These are phyloP conservation scores for Heliconius erato DNA, from an alignment of 2,888 invertebrate species.

Conservation along the genomic window DNA sequence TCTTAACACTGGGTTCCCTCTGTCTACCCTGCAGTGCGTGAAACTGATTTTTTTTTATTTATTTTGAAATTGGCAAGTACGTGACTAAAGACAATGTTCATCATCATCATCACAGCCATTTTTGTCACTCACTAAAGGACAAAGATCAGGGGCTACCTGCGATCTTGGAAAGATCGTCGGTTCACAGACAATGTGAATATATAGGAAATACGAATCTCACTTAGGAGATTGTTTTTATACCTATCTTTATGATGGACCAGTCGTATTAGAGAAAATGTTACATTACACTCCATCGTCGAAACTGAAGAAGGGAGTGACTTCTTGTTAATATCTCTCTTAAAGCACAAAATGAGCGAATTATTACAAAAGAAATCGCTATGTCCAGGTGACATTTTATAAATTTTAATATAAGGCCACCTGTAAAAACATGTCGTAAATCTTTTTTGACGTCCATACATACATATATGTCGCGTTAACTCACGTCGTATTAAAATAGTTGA, in stretches of 20 bases:
- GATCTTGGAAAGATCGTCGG: no score
- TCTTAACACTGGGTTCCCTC: background rate
- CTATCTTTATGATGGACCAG: background rate
- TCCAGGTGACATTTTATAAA: constrained; percentile 17
- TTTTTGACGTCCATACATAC: constrained; percentile 45
- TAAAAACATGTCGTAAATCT: constrained; percentile 59
- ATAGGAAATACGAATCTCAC: background rate
- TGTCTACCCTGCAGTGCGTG: background rate
- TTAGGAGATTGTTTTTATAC: background rate
- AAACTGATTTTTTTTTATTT: background rate
- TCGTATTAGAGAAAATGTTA: no score
- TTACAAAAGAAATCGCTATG: background rate
- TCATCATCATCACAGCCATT: no score
- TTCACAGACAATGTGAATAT: no score
- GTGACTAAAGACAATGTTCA: no score
- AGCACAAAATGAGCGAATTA: background rate
- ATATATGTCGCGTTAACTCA: constrained; percentile 56
- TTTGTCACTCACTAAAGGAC: no score
- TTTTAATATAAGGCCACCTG: constrained; percentile 59
- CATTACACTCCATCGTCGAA: background rate
- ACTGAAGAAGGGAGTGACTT: background rate
- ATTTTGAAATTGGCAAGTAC: no score
- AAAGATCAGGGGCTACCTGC: no score
- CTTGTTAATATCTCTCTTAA: background rate
- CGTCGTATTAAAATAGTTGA: constrained; percentile 55